Evolutionary conservation across 2,888 invertebrate species (phyloP), one percentile per base, ranked within the genome.

Genomic region (Spodoptera exigua): DNA sequence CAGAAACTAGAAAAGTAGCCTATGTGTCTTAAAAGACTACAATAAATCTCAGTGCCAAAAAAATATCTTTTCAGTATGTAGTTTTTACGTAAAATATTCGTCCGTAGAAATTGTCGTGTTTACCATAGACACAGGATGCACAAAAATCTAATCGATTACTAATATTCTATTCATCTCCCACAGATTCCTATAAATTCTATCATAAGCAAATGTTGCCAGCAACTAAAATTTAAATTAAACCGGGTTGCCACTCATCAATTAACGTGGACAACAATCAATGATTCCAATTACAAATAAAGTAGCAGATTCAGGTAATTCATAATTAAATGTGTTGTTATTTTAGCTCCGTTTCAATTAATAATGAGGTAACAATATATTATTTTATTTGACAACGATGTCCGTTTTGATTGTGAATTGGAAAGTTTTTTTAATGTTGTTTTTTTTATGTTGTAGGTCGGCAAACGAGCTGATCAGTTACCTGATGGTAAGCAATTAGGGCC

Each of bases 381-480:
- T 70, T 70, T 70, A 60, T 54, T 65, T 70, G 68, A 69, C 69
- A 70, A 66, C 56, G 40, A 70, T 74, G 78, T 78, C 72, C 73
- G 78, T 76, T 72, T 65, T 70, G 63, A 55, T 49, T 70, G 69
- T 73, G 67, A 76, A 78, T 74, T 67, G 58, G 61, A 69, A 68
- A 68, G n/a, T n/a, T 81, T 76, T 72, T 72, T 52, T 74, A 74
- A 60, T 1, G 21, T n/a, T 17, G 40, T 54, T 81, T 76, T 72
- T 72, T 52, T 74, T 74, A 60, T 1, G 21, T n/a, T 17, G 40
- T 54, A 18, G 43, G 47, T 35, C 36, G 35, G n/a, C n/a, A n/a
- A n/a, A n/a, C n/a, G n/a, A n/a, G n/a, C n/a, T n/a, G n/a, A n/a
- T n/a, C n/a, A n/a, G n/a, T n/a, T n/a, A n/a, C n/a, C n/a, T n/a